Evolutionary conservation across 1,140 invertebrate genomes (phyloP).

Genomic region (Antheraea mylitta): DNA sequence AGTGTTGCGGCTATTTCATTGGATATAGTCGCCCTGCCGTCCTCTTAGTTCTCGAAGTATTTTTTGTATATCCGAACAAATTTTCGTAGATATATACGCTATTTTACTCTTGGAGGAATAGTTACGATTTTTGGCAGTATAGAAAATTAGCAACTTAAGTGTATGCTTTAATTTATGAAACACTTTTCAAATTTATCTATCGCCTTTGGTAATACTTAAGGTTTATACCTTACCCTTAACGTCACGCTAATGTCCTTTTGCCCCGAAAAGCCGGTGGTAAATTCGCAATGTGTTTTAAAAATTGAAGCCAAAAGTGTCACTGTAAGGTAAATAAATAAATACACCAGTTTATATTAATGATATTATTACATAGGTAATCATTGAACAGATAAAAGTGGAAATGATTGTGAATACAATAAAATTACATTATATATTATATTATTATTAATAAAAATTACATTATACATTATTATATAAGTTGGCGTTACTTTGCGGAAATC

Average conservation of each 20-base stretch:
- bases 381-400: not conserved
- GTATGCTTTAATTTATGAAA: not conserved
- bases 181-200: not conserved
- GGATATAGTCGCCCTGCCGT: not conserved
- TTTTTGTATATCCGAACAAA: not conserved
- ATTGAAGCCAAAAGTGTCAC: slow-evolving; percentile 43
- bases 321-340: slow-evolving; percentile 66
- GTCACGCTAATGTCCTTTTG: too few species aligned
- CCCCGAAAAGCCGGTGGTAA: not conserved
- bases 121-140: not conserved
- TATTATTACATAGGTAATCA: not conserved
- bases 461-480: too few species aligned
- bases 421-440: not conserved
- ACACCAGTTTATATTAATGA: slow-evolving; percentile 50
- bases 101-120: not conserved
- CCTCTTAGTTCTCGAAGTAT: slow-evolving; percentile 6
- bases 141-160: not conserved
- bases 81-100: not conserved
- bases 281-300: slow-evolving; percentile 40
- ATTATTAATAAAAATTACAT: too few species aligned
- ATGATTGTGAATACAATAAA: not conserved
- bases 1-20: not conserved
- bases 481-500: too few species aligned
- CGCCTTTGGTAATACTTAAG: too few species aligned
- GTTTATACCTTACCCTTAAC: not conserved